These are phyloP conservation scores for Melanostigma gelatinosum DNA, from an alignment of 2,113 vertebrate species.

Conservation along the genomic window DNA sequence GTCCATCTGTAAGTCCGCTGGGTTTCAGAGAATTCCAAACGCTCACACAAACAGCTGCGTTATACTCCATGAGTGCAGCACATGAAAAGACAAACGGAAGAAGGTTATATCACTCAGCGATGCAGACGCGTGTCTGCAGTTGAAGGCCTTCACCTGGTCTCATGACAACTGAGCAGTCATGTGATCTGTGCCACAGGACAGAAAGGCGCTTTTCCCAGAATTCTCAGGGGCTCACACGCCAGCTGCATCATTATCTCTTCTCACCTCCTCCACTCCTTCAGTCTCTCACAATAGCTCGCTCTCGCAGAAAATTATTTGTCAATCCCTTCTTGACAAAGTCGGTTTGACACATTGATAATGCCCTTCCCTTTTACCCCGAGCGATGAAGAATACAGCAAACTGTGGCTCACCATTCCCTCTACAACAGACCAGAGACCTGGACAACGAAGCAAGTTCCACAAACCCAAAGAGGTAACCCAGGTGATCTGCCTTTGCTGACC, in stretches of 20 bases:
- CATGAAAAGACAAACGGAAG: conserved; percentile 28
- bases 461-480: not conserved
- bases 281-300: conserved; percentile 36
- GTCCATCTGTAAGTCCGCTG: conserved; percentile 46
- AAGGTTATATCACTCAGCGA: conserved; percentile 24
- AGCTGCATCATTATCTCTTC: conserved; percentile 69
- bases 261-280: conserved; percentile 44
- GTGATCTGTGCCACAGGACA: conserved; percentile 52
- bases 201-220: conserved; percentile 60
- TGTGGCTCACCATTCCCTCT: conserved; percentile 5
- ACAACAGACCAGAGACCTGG: not conserved
- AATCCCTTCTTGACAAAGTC: conserved; percentile 45
- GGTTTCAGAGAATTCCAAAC: conserved; percentile 54
- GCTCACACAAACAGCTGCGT: not conserved
- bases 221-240: conserved; percentile 58
- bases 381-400: conserved; percentile 6
- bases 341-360: conserved; percentile 17
- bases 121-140: conserved; percentile 8
- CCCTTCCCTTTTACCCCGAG: not conserved
- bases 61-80: not conserved
- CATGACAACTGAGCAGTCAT: conserved; percentile 31
- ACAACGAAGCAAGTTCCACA: not conserved
- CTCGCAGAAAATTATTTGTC: conserved; percentile 46
- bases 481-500: not conserved
- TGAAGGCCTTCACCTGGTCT: conserved; percentile 42